Evolutionary conservation across 2,113 vertebrate genomes (phyloP), one percentile per base, ranked within the genome.

Genomic region (Sinocyclocheilus anshuiensis): DNA sequence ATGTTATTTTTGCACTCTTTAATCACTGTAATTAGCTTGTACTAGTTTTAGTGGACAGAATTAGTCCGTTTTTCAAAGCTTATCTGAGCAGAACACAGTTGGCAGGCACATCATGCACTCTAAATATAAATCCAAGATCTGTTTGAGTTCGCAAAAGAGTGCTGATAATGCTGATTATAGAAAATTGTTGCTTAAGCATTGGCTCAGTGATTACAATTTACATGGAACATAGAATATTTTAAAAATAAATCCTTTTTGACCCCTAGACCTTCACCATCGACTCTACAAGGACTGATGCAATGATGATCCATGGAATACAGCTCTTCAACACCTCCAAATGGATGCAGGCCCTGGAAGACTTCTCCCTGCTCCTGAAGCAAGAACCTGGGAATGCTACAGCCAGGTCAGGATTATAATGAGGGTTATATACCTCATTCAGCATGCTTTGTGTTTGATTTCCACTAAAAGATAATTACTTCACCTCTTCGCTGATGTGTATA

Each of bases 301-400:
- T 94, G 83, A 89, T 94, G 88, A 95, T 94, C 86, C 94, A 92
- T 82, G 94, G 92, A 67, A 42, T 91, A 26, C 88, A 90, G 89
- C 91, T 92, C 78, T 95, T 92, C 91, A 84, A 93, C 39, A 84
- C 8, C 88, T 91, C 89, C 80, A 83, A 90, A 87, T 95, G 95
- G 94, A 72, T 16, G 84, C 1, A 75, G 88, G 93, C 93, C 81
- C 90, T 94, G 88, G 84, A 91, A n/a, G 92, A 95, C 88, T 96
- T 96, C 88, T 93, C 93, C 90, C 57, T 91, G 74, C 88, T 95
- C 83, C 90, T 96, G 81, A 91, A 93, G 16, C 85, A 93, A 90
- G 91, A 94, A 2, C 88, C 87, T 53, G 74, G 33, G 29, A 92
- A 94, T 72, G 69, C 89, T 86, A 82, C 91, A 65, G 95, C 93